Percentiles rank a stretch among this genome's conserved stretches.
Conservation (phyloP, 2,113 vertebrate species). For the Hippocampus mohnikei region DNA sequence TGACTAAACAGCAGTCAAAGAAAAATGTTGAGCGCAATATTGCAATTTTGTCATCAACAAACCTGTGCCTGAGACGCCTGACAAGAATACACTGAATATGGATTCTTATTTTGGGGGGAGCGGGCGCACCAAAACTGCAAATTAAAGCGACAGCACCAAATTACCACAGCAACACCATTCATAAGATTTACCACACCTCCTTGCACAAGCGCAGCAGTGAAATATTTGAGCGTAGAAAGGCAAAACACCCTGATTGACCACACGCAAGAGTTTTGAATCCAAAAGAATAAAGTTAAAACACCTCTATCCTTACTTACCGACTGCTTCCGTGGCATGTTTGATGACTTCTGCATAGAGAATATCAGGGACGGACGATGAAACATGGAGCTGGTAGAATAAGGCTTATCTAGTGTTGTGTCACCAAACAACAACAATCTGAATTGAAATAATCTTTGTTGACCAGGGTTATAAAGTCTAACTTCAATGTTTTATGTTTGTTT, state of each 20-base stretch:
- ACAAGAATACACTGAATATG: no score
- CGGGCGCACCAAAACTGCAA: background rate
- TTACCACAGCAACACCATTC: conserved; percentile 63
- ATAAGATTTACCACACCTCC: conserved; percentile 15
- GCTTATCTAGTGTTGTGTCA: background rate
- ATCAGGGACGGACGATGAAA: conserved; percentile 17
- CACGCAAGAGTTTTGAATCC: background rate
- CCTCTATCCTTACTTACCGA: conserved; percentile 53
- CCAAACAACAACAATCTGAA: background rate
- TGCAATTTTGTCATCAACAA: conserved; percentile 1
- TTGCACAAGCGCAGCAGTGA: background rate
- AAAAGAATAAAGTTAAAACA: background rate
- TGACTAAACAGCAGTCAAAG: conserved; percentile 26
- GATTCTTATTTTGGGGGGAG: background rate
- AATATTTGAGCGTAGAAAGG: background rate
- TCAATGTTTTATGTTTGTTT: no score
- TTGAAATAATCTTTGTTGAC: no score
- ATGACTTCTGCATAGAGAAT: conserved; percentile 56
- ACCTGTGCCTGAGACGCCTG: conserved; percentile 1
- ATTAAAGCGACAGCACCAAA: conserved; percentile 26
- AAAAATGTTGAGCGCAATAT: conserved; percentile 10
- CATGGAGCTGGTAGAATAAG: background rate
- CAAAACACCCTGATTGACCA: background rate
- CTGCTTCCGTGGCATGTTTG: conserved; percentile 37
- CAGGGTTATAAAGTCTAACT: no score